Conservation (phyloP, 2,888 invertebrate genomes). For the Athalia cordata region DNA sequence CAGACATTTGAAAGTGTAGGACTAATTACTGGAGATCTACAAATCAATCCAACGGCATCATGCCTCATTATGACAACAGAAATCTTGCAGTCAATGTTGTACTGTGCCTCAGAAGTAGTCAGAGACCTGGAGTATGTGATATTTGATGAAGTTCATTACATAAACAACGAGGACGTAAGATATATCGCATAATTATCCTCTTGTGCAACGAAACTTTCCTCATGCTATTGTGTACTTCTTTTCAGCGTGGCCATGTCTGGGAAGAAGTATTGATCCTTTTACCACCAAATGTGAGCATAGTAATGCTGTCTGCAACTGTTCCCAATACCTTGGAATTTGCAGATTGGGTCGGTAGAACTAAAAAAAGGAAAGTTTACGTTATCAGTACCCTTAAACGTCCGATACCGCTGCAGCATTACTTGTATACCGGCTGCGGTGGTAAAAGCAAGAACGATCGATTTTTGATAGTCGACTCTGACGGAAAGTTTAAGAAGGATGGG, state of each 20-base stretch:
- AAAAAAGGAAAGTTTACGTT: conserved; percentile 92
- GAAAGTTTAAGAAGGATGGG: conserved; percentile 82
- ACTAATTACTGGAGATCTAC: conserved; percentile 95
- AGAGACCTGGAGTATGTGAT: conserved; percentile 98
- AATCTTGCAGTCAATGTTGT: conserved; percentile 97
- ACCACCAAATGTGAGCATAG: conserved; percentile 95
- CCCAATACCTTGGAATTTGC: conserved; percentile 98
- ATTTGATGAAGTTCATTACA: conserved; percentile 99
- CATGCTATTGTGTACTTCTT: conserved; percentile 40
- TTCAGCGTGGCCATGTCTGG: conserved; percentile 97
- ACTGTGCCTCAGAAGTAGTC: conserved; percentile 94
- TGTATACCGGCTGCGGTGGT: conserved; percentile 90
- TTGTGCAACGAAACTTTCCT: neutral
- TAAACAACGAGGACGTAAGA: conserved; percentile 93
- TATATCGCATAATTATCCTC: neutral
- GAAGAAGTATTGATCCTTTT: conserved; percentile 98
- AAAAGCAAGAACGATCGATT: conserved; percentile 85
- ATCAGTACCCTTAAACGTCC: conserved; percentile 95
- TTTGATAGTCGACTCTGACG: conserved; percentile 86
- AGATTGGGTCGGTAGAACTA: conserved; percentile 92
- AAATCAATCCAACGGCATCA: conserved; percentile 93
- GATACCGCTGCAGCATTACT: conserved; percentile 95
- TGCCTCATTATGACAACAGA: conserved; percentile 99
- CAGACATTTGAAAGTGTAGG: conserved; percentile 94
- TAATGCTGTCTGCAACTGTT: conserved; percentile 98